phyloP scores from a whole-genome alignment of 2,888 invertebrate genomes.

The Melanostoma mellinum region DNA sequence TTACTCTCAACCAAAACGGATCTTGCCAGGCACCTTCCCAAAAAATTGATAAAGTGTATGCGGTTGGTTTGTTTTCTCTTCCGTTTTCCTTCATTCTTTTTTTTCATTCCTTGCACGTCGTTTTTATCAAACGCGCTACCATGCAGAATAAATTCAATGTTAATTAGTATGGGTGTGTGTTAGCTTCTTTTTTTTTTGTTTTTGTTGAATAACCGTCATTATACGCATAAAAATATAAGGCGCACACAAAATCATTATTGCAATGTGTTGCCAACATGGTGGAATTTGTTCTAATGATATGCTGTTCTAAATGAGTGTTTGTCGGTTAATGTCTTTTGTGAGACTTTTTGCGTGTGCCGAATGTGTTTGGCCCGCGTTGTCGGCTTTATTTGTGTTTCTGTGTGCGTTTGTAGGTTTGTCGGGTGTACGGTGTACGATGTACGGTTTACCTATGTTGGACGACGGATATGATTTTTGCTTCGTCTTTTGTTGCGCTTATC shows the following conservation, averaged over 20 bases:
- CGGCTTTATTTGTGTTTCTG: conserved; percentile 25
- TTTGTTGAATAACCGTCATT: conserved; percentile 16
- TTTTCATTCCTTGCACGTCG: neutral
- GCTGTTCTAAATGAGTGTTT: conserved; percentile 50
- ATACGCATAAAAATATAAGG: conserved; percentile 25
- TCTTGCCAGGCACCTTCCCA: conserved; percentile 1
- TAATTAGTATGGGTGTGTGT: conserved; percentile 48
- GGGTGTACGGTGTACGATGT: no score
- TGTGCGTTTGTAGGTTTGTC: neutral
- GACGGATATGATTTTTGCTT: conserved; percentile 41
- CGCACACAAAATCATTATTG: conserved; percentile 45
- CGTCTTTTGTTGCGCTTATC: conserved; percentile 53
- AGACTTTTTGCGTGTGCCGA: conserved; percentile 50
- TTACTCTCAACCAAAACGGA: conserved; percentile 5
- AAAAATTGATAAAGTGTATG: conserved; percentile 27
- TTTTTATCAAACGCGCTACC: conserved; percentile 13
- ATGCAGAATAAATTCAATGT: conserved; percentile 42
- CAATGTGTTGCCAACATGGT: conserved; percentile 50
- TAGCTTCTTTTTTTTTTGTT: neutral
- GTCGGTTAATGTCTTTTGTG: conserved; percentile 56
- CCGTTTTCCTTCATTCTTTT: neutral
- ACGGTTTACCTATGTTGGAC: neutral
- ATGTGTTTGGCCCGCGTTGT: conserved; percentile 24
- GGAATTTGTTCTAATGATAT: conserved; percentile 50
- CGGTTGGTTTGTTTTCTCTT: neutral